These are phyloP conservation scores for Carassius auratus DNA, from an alignment of 2,113 vertebrate species.

Conservation along the genomic window DNA sequence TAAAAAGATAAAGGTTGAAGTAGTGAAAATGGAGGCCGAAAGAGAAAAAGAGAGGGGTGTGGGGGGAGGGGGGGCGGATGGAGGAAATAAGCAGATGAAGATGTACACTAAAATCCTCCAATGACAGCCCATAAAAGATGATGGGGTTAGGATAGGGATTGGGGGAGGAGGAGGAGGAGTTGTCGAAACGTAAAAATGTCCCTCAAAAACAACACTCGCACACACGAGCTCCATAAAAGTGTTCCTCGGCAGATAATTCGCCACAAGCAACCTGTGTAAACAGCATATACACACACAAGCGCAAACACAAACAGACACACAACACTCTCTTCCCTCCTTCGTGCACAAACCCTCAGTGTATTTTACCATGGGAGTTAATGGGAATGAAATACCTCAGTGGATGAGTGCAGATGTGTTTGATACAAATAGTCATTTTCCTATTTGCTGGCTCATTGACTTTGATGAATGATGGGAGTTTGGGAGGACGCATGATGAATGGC, in stretches of 20 bases:
- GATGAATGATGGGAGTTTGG: conserved; percentile 99
- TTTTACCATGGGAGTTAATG: conserved; percentile 99
- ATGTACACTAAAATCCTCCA: conserved; percentile 67
- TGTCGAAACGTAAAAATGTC: conserved; percentile 73
- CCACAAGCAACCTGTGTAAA: conserved; percentile 86
- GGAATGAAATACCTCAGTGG: conserved; percentile 99
- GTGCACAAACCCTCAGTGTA: conserved; percentile 75
- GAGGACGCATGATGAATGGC: conserved; percentile 99
- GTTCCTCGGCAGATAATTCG: conserved; percentile 82
- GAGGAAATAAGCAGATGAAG: conserved; percentile 64
- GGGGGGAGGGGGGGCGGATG: conserved; percentile 38
- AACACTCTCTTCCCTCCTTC: conserved; percentile 75
- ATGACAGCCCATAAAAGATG: conserved; percentile 72
- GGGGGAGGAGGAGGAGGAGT: conserved; percentile 56
- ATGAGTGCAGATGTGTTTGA: conserved; percentile 99
- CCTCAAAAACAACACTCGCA: conserved; percentile 73
- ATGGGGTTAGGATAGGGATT: conserved; percentile 59
- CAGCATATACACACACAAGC: conserved; percentile 69
- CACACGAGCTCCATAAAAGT: conserved; percentile 73
- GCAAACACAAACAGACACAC: conserved; percentile 60
- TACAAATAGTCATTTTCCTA: conserved; percentile 99
- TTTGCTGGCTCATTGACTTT: conserved; percentile 99
- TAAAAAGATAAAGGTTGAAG: neutral
- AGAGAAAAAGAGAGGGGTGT: conserved; percentile 11
- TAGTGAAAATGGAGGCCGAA: neutral